These are phyloP conservation scores for Sycophila sp. DNA, from an alignment of 1,140 invertebrate genomes.

Conservation along the genomic window DNA sequence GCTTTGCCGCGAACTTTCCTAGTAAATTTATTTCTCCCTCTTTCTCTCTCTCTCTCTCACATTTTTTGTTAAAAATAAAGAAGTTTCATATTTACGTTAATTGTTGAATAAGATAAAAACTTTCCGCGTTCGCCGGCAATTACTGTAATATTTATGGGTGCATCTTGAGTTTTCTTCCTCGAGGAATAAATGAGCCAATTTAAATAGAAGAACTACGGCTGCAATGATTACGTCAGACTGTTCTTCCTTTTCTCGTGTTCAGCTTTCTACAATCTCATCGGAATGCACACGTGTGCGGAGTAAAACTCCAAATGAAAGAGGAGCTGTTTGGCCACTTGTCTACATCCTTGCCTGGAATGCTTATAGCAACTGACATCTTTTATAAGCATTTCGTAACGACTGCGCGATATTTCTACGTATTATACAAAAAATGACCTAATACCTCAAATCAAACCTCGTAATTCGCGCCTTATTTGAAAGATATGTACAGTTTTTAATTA, in stretches of 20 bases:
- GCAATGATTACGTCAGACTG: conserved; percentile 30
- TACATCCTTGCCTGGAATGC: conserved; percentile 5
- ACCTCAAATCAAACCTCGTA: no score
- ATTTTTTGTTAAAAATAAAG: no score
- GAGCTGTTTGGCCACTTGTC: conserved; percentile 12
- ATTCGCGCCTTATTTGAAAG: no score
- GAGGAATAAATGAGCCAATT: conserved; percentile 25
- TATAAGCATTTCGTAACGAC: not conserved
- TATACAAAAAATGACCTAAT: no score
- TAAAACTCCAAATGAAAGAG: conserved; percentile 8
- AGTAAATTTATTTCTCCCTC: no score
- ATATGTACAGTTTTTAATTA: no score
- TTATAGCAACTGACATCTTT: not conserved
- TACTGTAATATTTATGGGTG: not conserved
- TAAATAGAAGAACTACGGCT: conserved; percentile 28
- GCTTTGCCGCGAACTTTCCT: no score
- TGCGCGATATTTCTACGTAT: not conserved
- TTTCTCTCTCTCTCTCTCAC: no score
- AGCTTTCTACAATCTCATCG: conserved; percentile 38
- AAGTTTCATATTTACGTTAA: not conserved
- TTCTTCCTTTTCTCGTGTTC: conserved; percentile 36
- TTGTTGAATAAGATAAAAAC: not conserved
- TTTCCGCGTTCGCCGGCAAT: not conserved
- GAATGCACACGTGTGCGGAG: conserved; percentile 14
- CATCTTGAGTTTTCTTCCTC: not conserved